Evolutionary conservation across 1,140 invertebrate species (phyloP).

Genomic region (Musca domestica): DNA sequence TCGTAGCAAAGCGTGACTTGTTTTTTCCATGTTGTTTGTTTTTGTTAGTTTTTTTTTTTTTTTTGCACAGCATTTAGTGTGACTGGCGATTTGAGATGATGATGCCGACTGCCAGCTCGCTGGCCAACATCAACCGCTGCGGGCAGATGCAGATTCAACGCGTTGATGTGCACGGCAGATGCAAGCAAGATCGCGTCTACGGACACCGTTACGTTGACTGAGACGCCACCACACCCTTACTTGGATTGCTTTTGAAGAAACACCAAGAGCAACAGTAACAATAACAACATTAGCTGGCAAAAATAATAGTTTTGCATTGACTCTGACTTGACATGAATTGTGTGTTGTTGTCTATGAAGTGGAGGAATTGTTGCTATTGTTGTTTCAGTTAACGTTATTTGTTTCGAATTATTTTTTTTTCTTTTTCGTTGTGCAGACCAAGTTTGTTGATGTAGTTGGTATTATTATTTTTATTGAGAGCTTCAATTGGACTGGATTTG

Average conservation of each 20-base stretch:
- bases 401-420: not conserved
- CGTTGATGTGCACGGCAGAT: slow-evolving; percentile 11
- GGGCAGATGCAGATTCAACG: slow-evolving; percentile 18
- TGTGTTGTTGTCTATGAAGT: slow-evolving; percentile 8
- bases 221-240: slow-evolving; percentile 53
- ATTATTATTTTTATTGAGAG: slow-evolving; percentile 17
- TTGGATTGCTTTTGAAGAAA: slow-evolving; percentile 40
- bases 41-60: too few species aligned
- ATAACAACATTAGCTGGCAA: slow-evolving; percentile 9
- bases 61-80: slow-evolving; percentile 24
- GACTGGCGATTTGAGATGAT: slow-evolving; percentile 27
- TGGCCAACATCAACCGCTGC: slow-evolving; percentile 22
- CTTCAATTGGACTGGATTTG: slow-evolving; percentile 17
- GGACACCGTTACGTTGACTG: slow-evolving; percentile 31
- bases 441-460: not conserved
- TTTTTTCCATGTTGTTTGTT: slow-evolving; percentile 31
- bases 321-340: slow-evolving; percentile 26
- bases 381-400: not conserved
- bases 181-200: slow-evolving; percentile 27
- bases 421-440: not conserved
- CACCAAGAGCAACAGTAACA: slow-evolving; percentile 6
- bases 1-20: slow-evolving; percentile 46
- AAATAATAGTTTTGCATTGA: slow-evolving; percentile 18
- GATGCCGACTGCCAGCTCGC: slow-evolving; percentile 8
- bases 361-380: slow-evolving; percentile 12